Base-by-base conservation (phyloP, 2,888 invertebrate genomes). In the Apotomis capreana region DNA sequence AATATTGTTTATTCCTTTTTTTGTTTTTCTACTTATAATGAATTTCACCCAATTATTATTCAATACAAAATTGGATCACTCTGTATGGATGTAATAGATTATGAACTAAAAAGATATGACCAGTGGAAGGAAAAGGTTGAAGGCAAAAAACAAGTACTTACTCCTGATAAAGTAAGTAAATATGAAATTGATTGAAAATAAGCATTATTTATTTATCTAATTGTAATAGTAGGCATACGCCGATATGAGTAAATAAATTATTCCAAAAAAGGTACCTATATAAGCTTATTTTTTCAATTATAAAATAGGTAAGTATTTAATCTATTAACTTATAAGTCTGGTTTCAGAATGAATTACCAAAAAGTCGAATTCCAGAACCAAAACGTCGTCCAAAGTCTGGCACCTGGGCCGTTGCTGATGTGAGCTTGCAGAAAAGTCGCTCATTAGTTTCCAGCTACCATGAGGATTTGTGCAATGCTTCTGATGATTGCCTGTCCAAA, bases 21-120 rank as follows among this genome's bases (percentile, higher is more conserved):
- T 88, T 99, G 98, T 87, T 98, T 99, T 87, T 99, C 99, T 10
- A 97, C 97, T 55, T 99, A 98, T 86, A 96, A 97, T 81, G 97
- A 97, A 84, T 99, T 99, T 92, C 99, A 99, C 89, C 95, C 96
- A 64, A 96, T 99, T 57, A 97, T 99, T 76, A 95, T 98, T 65
- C 98, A 99, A 87, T 98, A 99, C 87, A 99, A 99, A 94, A 98
- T 99, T 85, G 99, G 99, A 61, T 99, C 99, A 0, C 94, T 99
- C 72, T 98, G 98, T 84, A 98, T 99, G 97, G 98, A 98, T 89
- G 97, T 99, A 68, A 96, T 99, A 76, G 99, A 99, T 84, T 97
- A 97, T 91, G 99, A 99, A 89, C 93, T 99, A 68, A 96, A 97
- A 80, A 95, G 99, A 76, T 98, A 98, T 91, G 98, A 98, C 81